Percentiles rank a stretch among this genome's conserved stretches.
phyloP scores from a whole-genome alignment of 2,797 vertebrate genomes.

The Sebastes alutus region DNA sequence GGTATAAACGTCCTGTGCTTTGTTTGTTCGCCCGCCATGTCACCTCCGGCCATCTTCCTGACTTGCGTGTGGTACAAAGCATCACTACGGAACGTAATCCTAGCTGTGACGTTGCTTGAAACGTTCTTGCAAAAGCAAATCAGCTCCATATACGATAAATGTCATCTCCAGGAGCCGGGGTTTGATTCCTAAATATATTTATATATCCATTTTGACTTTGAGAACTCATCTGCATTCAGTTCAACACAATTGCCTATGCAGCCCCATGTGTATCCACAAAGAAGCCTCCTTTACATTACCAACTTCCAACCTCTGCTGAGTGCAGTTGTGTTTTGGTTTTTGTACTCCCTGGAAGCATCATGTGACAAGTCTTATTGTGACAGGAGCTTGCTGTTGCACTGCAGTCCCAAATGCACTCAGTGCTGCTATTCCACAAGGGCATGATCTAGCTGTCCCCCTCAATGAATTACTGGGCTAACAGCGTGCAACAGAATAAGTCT shows the following conservation, averaged over 20 bases:
- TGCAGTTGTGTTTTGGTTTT: constrained; percentile 50
- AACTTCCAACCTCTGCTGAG: constrained; percentile 23
- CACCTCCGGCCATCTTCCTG: not conserved
- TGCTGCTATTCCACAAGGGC: constrained; percentile 49
- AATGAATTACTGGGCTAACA: constrained; percentile 36
- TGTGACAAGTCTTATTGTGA: constrained; percentile 57
- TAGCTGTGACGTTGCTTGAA: not conserved
- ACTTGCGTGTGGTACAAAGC: not conserved
- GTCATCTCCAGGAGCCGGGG: not conserved
- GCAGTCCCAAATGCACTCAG: constrained; percentile 55
- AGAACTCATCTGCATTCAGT: constrained; percentile 1
- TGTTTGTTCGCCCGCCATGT: not conserved
- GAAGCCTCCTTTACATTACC: constrained; percentile 3
- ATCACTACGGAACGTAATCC: not conserved
- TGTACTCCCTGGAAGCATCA: constrained; percentile 55
- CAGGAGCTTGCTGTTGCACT: constrained; percentile 61
- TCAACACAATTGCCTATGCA: not conserved
- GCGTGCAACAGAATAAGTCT: constrained; percentile 35
- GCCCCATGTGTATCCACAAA: constrained; percentile 2
- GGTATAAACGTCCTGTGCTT: not conserved
- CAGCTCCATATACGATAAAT: not conserved
- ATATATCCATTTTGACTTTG: not conserved
- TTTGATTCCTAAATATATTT: not conserved
- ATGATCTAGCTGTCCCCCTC: constrained; percentile 53
- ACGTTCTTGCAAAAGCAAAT: not conserved